Conservation (phyloP, 2,888 invertebrate species). For the Piscicola geometra region DNA sequence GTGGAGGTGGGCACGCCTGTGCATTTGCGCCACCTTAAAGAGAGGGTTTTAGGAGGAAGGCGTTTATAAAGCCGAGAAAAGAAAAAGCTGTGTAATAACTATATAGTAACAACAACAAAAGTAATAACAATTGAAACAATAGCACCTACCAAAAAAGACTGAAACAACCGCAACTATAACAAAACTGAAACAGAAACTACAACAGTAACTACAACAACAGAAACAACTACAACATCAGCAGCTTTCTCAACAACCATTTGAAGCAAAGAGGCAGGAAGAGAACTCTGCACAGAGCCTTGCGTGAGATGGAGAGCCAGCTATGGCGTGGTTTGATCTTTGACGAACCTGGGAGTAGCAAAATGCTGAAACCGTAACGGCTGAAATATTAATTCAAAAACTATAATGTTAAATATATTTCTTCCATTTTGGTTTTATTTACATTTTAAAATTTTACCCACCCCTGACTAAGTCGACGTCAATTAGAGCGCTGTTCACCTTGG, state of each 20-base stretch:
- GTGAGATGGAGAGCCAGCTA: slow-evolving; percentile 77
- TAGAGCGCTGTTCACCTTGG: slow-evolving; percentile 79
- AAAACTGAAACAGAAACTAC: too few relatives aligned
- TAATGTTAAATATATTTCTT: too few relatives aligned
- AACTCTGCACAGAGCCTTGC: slow-evolving; percentile 74
- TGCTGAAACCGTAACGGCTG: not conserved
- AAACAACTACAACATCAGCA: not conserved
- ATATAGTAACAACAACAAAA: too few relatives aligned
- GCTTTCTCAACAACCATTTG: slow-evolving; percentile 65
- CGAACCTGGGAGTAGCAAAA: slow-evolving; percentile 65
- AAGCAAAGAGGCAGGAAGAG: slow-evolving; percentile 77
- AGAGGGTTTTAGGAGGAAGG: not conserved
- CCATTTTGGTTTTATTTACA: too few relatives aligned
- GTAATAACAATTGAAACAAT: too few relatives aligned
- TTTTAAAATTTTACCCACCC: too few relatives aligned
- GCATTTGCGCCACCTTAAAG: slow-evolving; percentile 32
- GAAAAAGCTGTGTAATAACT: too few relatives aligned
- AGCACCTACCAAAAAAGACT: too few relatives aligned
- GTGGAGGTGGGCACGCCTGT: slow-evolving; percentile 6
- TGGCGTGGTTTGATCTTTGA: slow-evolving; percentile 92
- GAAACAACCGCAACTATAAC: too few relatives aligned
- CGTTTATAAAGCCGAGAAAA: not conserved
- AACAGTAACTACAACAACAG: too few relatives aligned
- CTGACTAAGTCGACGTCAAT: slow-evolving; percentile 93
- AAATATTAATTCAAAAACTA: too few relatives aligned